These are phyloP conservation scores for Leptarthrus brevirostris DNA, from an alignment of 2,888 invertebrate species.

Conservation along the genomic window DNA sequence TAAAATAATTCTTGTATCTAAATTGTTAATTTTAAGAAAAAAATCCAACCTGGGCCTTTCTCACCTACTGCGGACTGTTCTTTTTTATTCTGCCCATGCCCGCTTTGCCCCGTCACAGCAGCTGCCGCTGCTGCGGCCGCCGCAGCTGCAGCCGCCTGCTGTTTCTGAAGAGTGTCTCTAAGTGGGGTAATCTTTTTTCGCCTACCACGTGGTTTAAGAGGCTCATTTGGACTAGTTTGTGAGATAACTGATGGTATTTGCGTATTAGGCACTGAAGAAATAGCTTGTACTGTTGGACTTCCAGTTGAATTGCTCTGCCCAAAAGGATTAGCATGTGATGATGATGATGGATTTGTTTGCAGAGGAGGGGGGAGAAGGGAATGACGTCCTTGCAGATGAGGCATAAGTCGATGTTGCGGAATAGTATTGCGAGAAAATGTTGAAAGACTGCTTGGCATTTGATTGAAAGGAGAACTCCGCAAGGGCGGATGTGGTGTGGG, in stretches of 20 bases:
- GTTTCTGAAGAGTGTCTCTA: conserved; percentile 67
- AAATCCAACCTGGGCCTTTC: conserved; percentile 18
- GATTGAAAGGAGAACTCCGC: conserved; percentile 47
- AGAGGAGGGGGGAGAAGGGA: neutral
- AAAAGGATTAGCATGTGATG: conserved; percentile 43
- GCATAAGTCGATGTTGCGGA: neutral
- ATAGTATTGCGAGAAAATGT: conserved; percentile 20
- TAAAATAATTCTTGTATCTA: too few species aligned
- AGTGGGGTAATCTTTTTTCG: conserved; percentile 67
- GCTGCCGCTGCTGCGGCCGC: conserved; percentile 64
- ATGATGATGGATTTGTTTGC: conserved; percentile 51
- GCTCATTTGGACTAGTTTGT: conserved; percentile 31
- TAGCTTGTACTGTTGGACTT: conserved; percentile 52
- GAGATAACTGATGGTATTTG: conserved; percentile 46
- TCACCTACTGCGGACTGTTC: neutral
- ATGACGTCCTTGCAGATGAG: neutral
- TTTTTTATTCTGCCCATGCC: neutral
- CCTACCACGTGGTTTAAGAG: conserved; percentile 63
- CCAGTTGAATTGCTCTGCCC: neutral
- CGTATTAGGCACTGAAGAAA: conserved; percentile 48
- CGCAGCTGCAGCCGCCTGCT: conserved; percentile 69
- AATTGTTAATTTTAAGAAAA: too few species aligned
- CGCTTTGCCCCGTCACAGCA: conserved; percentile 46
- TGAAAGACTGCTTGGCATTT: conserved; percentile 1
- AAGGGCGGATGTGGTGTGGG: conserved; percentile 63